These are phyloP conservation scores for Aepyceros melampus DNA, from an alignment of 2,113 vertebrate genomes.

Conservation along the genomic window DNA sequence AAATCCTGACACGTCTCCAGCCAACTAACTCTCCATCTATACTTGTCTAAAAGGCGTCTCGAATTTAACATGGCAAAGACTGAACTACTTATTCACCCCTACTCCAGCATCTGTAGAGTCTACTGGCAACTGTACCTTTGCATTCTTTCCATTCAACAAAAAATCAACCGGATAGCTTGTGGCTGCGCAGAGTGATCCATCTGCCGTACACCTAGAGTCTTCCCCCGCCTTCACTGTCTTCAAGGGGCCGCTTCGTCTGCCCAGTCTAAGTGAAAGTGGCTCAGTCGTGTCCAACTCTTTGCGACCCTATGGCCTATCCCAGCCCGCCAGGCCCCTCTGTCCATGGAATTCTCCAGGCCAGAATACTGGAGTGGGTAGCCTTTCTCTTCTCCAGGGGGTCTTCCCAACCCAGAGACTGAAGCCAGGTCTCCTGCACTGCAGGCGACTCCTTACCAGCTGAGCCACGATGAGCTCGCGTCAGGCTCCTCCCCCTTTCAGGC, in stretches of 20 bases:
- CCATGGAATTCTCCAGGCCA: neutral
- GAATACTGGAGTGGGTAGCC: neutral
- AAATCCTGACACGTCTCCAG: neutral
- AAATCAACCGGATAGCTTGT: neutral
- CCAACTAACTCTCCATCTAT: neutral
- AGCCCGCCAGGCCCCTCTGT: too few species aligned
- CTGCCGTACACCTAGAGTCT: rapidly evolving
- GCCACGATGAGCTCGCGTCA: rapidly evolving
- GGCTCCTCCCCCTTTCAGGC: too few species aligned
- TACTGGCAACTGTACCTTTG: too few species aligned
- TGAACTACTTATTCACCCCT: neutral
- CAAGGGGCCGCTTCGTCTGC: neutral
- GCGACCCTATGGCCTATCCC: neutral
- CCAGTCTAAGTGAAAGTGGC: neutral
- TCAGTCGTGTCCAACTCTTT: neutral
- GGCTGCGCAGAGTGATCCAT: neutral
- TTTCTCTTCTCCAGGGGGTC: neutral
- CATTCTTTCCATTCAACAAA: neutral
- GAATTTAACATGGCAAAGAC: neutral
- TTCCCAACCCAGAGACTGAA: neutral
- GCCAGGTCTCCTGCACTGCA: neutral
- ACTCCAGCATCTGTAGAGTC: neutral
- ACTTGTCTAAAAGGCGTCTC: neutral
- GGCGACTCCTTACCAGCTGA: neutral
- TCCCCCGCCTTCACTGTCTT: neutral